A percentile compares a stretch with the other conserved stretches of the same genome.
phyloP scores from a whole-genome alignment of 2,888 invertebrate genomes.

The Acanthacorydalis orientalis region DNA sequence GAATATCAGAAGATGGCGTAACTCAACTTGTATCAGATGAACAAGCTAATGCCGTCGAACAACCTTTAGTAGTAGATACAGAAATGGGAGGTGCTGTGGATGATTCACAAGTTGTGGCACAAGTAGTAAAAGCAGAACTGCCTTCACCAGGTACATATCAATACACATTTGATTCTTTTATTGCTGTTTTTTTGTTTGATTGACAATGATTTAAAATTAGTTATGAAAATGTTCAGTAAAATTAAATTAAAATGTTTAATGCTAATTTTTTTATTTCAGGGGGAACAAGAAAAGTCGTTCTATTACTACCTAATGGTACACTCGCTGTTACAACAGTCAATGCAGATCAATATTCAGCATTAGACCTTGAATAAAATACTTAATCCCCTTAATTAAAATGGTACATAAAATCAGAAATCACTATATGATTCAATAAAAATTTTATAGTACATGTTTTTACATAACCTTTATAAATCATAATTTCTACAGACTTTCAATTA shows the following conservation, averaged over 20 bases:
- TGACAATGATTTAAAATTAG: no score
- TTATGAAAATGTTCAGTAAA: slow-evolving; percentile 1
- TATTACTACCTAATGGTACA: slow-evolving; percentile 71
- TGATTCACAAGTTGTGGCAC: slow-evolving; percentile 68
- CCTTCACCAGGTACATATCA: slow-evolving; percentile 55
- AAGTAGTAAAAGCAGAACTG: slow-evolving; percentile 69
- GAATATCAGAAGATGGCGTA: slow-evolving; percentile 28
- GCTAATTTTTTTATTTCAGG: slow-evolving; percentile 30
- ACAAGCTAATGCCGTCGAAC: slow-evolving; percentile 21
- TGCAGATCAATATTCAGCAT: slow-evolving; percentile 65
- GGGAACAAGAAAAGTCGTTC: slow-evolving; percentile 66
- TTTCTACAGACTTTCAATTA: no score
- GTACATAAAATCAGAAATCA: no score
- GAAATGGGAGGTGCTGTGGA: slow-evolving; percentile 38
- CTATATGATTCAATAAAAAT: no score
- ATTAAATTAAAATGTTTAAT: slow-evolving; percentile 1
- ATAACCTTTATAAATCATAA: no score
- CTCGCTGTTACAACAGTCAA: slow-evolving; percentile 78
- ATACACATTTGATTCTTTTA: not conserved
- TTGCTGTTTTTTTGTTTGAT: no score
- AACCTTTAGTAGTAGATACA: slow-evolving; percentile 35
- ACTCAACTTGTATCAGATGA: slow-evolving; percentile 15
- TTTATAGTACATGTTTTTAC: no score
- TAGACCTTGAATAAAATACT: slow-evolving; percentile 19
- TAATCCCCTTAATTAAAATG: not conserved